These are phyloP conservation scores for Grapholita molesta DNA, from an alignment of 1,140 invertebrate genomes.

Conservation along the genomic window DNA sequence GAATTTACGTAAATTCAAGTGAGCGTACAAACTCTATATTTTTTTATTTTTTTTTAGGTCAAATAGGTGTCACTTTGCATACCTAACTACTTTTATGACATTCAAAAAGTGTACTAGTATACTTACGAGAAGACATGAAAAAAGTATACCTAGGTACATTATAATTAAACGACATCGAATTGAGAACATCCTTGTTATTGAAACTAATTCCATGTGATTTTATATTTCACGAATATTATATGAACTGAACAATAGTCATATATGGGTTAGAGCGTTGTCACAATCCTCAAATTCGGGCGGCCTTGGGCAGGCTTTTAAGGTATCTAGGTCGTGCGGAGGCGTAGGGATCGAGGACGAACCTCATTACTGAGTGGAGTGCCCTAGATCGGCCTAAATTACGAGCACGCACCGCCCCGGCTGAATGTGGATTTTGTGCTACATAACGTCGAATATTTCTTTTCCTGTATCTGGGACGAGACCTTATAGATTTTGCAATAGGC, in stretches of 20 bases:
- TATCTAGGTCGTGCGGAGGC: constrained; percentile 45
- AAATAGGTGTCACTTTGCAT: too few species aligned
- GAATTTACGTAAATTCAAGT: too few species aligned
- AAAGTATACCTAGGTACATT: too few species aligned
- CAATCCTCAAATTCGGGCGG: constrained; percentile 12
- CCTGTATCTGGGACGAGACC: not conserved
- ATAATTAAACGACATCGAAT: too few species aligned
- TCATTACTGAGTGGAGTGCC: constrained; percentile 26
- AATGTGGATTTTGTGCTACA: constrained; percentile 6
- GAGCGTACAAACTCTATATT: too few species aligned
- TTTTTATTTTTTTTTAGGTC: too few species aligned
- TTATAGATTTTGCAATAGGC: not conserved
- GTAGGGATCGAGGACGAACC: constrained; percentile 28
- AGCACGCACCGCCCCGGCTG: constrained; percentile 27
- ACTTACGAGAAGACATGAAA: too few species aligned
- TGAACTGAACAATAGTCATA: not conserved
- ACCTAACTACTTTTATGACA: too few species aligned
- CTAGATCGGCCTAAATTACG: constrained; percentile 37
- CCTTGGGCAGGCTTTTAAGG: constrained; percentile 41
- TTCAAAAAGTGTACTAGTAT: too few species aligned
- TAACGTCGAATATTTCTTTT: not conserved
- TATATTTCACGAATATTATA: not conserved
- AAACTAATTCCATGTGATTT: too few species aligned
- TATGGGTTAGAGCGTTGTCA: not conserved
- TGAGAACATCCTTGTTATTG: too few species aligned